Evolutionary conservation across 2,797 vertebrate species (phyloP), one percentile per base, ranked within the genome.

Genomic region (Poecilia gillii): DNA sequence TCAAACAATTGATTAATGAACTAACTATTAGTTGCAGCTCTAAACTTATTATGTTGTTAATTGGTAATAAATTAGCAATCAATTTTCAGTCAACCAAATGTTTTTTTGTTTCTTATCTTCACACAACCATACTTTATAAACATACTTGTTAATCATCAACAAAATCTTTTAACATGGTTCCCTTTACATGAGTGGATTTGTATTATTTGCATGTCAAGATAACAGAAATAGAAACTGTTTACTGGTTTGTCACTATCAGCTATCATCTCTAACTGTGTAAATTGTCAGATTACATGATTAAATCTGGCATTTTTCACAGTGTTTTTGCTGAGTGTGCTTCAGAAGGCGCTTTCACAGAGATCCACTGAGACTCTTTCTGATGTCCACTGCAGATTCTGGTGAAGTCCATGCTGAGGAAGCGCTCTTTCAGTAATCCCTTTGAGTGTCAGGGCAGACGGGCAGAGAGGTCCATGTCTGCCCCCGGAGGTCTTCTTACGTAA

Each of bases 371-470:
- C 45, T 72, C 62, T 81, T 13, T 85, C 59, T 74, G 55, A 66
- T 86, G 41, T 77, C 55, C 46, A 0, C 83, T 85, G 33, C 91
- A 99, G 98, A 99, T 99, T 91, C 93, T 99, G 41, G 98, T 99
- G 78, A 99, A 99, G 93, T 96, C 97, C 82, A 99, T 99, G 98
- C 93, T 99, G 62, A 96, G 98, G 81, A 99, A 99, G 85, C 97
- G 97, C 1, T 99, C 98, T 77, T 99, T 99, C 89, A 94, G 97
- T 80, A 99, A 99, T 88, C 98, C 98, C 0, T 99, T 99, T 6
- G 98, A 99, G 90, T 91, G 89, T 78, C 96, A 95, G 72, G 89
- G 86, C 16, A 94, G 96, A 76, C 92, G 96, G 78, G 96, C 97
- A 14, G 96, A 96, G 88, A 94, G 97, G 46, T 99, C 98, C 82